These are phyloP conservation scores for Chauna torquata DNA, from an alignment of 2,113 vertebrate genomes.

Conservation along the genomic window DNA sequence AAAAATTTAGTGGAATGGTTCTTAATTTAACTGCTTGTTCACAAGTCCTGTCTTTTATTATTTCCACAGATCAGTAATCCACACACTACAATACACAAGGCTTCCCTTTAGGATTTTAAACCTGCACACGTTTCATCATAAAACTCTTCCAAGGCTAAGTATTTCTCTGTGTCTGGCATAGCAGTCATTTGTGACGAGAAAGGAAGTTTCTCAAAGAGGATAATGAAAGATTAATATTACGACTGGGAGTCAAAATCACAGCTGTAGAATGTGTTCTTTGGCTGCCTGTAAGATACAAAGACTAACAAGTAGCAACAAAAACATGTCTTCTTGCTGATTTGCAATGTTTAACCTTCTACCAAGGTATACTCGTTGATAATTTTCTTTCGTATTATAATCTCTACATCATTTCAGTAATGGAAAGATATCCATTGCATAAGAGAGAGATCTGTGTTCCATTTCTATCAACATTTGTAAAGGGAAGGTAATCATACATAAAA, in stretches of 20 bases:
- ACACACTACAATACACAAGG: neutral
- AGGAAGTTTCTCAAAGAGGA: neutral
- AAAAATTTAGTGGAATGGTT: neutral
- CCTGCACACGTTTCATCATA: neutral
- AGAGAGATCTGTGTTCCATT: neutral
- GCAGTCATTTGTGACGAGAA: neutral
- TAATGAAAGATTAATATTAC: conserved; percentile 16
- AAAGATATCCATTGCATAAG: neutral
- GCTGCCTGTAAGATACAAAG: neutral
- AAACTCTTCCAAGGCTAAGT: neutral
- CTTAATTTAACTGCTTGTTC: neutral
- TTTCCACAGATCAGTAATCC: neutral
- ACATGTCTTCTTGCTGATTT: neutral
- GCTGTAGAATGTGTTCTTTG: neutral
- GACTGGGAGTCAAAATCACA: neutral
- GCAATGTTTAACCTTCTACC: neutral
- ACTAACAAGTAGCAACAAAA: neutral
- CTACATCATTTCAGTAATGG: rapidly evolving
- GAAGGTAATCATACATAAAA: neutral
- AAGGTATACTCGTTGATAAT: neutral
- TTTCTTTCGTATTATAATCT: neutral
- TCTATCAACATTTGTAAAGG: neutral
- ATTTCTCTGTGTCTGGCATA: neutral
- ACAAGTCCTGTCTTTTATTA: neutral
- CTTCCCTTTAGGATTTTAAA: conserved; percentile 8